Base-by-base conservation (phyloP, 1,140 invertebrate species). In the Luehdorfia chinensis region DNA sequence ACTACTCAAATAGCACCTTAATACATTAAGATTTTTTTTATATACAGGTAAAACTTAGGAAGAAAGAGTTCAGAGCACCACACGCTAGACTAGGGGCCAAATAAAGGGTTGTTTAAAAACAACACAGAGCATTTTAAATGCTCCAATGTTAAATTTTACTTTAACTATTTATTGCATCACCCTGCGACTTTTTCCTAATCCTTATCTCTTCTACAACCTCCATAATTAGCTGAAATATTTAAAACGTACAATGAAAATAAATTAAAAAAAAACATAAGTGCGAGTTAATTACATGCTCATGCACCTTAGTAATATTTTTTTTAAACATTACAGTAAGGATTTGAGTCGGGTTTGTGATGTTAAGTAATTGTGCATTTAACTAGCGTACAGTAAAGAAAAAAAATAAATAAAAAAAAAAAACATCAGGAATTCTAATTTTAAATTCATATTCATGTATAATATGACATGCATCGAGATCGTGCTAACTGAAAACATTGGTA, bases 121-220 rank as follows among this genome's bases (percentile, higher is more conserved):
- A 50, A 59, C 47, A 58, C 47, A 54, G 19, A 33, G 16, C 27
- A 34, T 37, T 30, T 36, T 25, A 27, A 34, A 37, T 32, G 19
- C 9, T 18, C 39, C 7, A 6, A 41, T 25, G 7, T 41, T 39
- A 7, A 16, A 32, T 41, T 49, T 48, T 39, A 46, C 44, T 71
- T 80, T 66, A 84, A 55, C 65, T 76, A 70, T 67, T 70, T 8
- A 57, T 54, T 55, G 74, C 48, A 55, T 83, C 79, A 68, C 70
- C 69, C 52, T 86, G 75, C 60, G 83, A 75, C 69, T 81, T 86
- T 59, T 86, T 84, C 66, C 77, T 77, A 79, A 84, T 83, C 75
- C 79, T 72, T 75, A 86, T 86, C 59, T 86, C 83, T 79, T 86
- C 83, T 55, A 86, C 79, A 77, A 86, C 83, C 66, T 86, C 83